These are phyloP conservation scores for Anoplolepis gracilipes DNA, from an alignment of 1,140 invertebrate genomes.

Conservation along the genomic window DNA sequence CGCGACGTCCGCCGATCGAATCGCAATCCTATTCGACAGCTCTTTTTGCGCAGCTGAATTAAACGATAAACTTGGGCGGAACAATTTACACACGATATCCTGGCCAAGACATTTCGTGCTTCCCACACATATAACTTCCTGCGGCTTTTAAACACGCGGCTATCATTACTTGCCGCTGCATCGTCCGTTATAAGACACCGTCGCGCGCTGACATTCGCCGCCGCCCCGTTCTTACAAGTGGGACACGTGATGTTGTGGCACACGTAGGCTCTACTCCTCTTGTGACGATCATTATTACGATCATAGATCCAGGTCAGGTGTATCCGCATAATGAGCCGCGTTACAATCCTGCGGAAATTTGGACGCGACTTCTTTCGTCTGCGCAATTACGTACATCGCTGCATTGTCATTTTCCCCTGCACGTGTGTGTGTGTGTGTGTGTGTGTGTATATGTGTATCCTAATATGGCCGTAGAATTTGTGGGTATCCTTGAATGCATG, in stretches of 20 bases:
- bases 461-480: no score
- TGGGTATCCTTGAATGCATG: background rate
- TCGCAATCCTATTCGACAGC: background rate
- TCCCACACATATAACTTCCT: conserved; percentile 65
- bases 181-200: conserved; percentile 67
- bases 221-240: conserved; percentile 44
- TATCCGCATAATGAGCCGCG: conserved; percentile 74
- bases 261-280: conserved; percentile 46
- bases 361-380: conserved; percentile 30
- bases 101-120: conserved; percentile 67
- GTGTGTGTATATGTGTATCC: no score
- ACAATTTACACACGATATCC: conserved; percentile 59
- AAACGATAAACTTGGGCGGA: conserved; percentile 17
- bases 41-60: background rate
- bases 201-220: conserved; percentile 66
- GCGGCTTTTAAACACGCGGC: conserved; percentile 63
- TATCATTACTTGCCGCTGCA: conserved; percentile 72
- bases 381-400: conserved; percentile 7
- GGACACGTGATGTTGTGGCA: conserved; percentile 46
- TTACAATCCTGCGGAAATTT: conserved; percentile 61
- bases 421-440: no score
- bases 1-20: background rate
- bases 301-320: conserved; percentile 74
- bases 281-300: conserved; percentile 66
- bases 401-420: conserved; percentile 9